Evolutionary conservation across 92 coral and sea anemone species (phyloP), one percentile per base, ranked within the genome.

Genomic region (Zoanthus solanderi): DNA sequence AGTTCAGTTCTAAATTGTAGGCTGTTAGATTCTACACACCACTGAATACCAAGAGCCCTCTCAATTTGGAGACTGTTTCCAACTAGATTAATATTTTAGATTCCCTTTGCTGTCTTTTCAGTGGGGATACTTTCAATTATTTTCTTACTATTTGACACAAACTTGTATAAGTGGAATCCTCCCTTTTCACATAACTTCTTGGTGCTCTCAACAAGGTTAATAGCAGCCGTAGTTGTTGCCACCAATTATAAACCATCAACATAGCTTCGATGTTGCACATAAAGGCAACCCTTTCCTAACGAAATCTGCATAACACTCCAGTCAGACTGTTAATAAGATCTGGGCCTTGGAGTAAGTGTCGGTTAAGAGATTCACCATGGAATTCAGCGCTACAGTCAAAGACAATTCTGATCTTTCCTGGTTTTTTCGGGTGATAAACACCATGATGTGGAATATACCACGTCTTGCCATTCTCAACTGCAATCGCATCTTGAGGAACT

Each of bases 401-500:
- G 71, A 90, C 90, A 13, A 90, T 52, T 72, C 90, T 53, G 65
- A 90, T 90, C 31, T 90, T 90, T 31, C 52, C 76, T 0, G 89
- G 86, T 79, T 85, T 85, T 78, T 78, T 44, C 1, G 92, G 92
- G 76, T 90, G 82, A 52, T 82, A 88, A 46, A 88, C 92, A 32
- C 86, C 90, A 78, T 90, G 93, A 67, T 90, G 88, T 45, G 93
- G 90, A 11, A 87, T 87, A 77, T 91, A 87, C 93, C 91, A 90
- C 76, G 9, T 23, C 58, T 47, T 61, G 17, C 87, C 86, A 52
- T 77, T 80, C 9, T 61, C 77, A 29, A 60, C 66, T n/a, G 52
- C 71, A 23, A 71, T 10, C 9, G 83, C 86, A 45, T 87, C 76
- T 11, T 87, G 66, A 9, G 88, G 89, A 53, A 83, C 89, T 84